Percentiles rank a stretch among this genome's conserved stretches.
phyloP scores from a whole-genome alignment of 2,888 invertebrate species.

The Smittia aterrima region DNA sequence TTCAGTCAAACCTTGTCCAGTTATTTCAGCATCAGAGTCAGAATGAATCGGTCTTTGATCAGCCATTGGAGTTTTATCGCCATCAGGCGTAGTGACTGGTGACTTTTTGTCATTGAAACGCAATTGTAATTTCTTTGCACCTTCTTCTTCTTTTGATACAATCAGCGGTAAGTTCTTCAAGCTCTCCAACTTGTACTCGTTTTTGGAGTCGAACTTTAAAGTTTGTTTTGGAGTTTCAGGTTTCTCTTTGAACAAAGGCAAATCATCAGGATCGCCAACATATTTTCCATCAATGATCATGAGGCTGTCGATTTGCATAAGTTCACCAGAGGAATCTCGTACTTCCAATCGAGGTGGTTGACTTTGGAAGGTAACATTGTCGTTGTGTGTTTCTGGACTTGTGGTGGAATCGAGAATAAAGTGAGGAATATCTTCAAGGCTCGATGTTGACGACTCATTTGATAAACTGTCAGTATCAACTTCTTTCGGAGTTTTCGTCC shows the following conservation, averaged over 20 bases:
- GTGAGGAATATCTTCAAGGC: slow-evolving; percentile 54
- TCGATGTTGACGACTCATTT: slow-evolving; percentile 54
- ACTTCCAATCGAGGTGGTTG: slow-evolving; percentile 70
- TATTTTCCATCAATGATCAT: slow-evolving; percentile 57
- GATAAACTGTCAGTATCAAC: slow-evolving; percentile 60
- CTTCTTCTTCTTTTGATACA: slow-evolving; percentile 46
- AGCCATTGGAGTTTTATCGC: slow-evolving; percentile 31
- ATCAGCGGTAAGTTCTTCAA: slow-evolving; percentile 52
- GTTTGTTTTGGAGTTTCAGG: slow-evolving; percentile 43
- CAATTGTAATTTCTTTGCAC: background rate
- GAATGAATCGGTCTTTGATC: slow-evolving; percentile 51
- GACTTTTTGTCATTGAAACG: slow-evolving; percentile 20
- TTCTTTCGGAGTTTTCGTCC: slow-evolving; percentile 56
- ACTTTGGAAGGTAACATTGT: slow-evolving; percentile 43
- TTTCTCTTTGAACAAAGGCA: slow-evolving; percentile 49
- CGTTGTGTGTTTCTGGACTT: slow-evolving; percentile 53
- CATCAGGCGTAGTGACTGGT: background rate
- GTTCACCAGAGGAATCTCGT: slow-evolving; percentile 67
- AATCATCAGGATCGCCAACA: slow-evolving; percentile 54
- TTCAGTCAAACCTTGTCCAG: slow-evolving; percentile 74
- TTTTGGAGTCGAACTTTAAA: slow-evolving; percentile 52
- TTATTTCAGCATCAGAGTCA: slow-evolving; percentile 68
- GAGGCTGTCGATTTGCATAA: slow-evolving; percentile 63
- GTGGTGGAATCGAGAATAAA: slow-evolving; percentile 54
- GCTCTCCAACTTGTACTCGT: slow-evolving; percentile 54